These are phyloP conservation scores for Oedothorax gibbosus DNA, from an alignment of 1,140 invertebrate species.

Conservation along the genomic window DNA sequence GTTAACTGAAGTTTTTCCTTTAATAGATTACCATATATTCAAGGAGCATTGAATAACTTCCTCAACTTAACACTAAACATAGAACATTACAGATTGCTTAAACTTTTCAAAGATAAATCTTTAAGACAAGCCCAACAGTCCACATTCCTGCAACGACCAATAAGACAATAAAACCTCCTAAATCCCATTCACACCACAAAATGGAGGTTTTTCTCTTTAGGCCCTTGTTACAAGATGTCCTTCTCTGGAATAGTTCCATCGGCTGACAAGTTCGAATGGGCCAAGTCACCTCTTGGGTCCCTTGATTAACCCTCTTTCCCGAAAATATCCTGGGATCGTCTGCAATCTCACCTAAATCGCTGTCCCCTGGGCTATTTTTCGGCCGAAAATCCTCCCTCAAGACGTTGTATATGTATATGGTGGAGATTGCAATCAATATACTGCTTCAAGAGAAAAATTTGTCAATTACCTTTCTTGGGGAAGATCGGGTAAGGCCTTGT, in stretches of 20 bases:
- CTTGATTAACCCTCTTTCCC: constrained; percentile 27
- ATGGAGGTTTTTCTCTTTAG: no score
- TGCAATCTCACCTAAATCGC: constrained; percentile 9
- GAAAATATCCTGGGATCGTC: constrained; percentile 3
- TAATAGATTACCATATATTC: no score
- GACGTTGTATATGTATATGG: neutral
- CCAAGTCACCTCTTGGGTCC: constrained; percentile 7
- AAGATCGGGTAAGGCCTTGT: constrained; percentile 18
- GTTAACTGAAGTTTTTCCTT: no score
- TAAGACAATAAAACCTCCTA: no score
- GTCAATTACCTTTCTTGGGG: constrained; percentile 27
- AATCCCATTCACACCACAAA: constrained; percentile 1
- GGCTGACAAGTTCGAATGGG: constrained; percentile 28
- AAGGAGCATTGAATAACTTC: no score
- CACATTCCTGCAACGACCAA: no score
- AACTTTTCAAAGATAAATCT: no score
- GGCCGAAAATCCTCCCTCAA: neutral
- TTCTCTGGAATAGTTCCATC: constrained; percentile 4
- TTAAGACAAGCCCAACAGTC: no score
- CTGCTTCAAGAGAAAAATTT: neutral
- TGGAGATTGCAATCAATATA: constrained; percentile 42
- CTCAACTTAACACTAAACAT: no score
- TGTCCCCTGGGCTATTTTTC: constrained; percentile 12
- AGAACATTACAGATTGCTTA: no score
- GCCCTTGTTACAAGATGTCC: neutral